These are phyloP conservation scores for Nephrocerus scutellatus DNA, from an alignment of 2,888 invertebrate genomes.

Conservation along the genomic window DNA sequence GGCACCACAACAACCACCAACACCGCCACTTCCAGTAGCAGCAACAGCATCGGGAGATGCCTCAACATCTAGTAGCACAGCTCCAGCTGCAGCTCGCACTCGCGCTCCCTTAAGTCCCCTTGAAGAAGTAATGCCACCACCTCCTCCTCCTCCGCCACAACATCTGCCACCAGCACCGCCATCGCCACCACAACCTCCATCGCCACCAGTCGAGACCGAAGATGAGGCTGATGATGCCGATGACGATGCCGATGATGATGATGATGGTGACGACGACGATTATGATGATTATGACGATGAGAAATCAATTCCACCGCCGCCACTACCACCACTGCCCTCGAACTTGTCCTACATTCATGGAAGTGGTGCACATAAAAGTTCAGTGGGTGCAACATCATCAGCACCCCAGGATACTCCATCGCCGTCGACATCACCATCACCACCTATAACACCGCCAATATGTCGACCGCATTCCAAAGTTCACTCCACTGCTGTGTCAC, in stretches of 20 bases:
- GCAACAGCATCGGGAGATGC: constrained; percentile 19
- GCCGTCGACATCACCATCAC: constrained; percentile 43
- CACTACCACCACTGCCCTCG: constrained; percentile 40
- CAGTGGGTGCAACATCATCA: too few relatives aligned
- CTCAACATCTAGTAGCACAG: constrained; percentile 18
- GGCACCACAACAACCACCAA: constrained; percentile 27
- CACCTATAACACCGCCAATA: constrained; percentile 42
- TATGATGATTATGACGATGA: constrained; percentile 34
- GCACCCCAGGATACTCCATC: constrained; percentile 19
- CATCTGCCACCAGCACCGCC: constrained; percentile 14
- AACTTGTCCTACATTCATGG: constrained; percentile 41
- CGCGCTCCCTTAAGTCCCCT: constrained; percentile 21
- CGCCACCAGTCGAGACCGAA: constrained; percentile 27
- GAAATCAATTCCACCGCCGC: constrained; percentile 37
- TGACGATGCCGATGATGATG: constrained; percentile 21
- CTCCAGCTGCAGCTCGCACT: constrained; percentile 28
- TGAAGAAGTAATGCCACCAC: constrained; percentile 36
- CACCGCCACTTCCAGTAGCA: constrained; percentile 23
- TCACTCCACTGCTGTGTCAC: constrained; percentile 30
- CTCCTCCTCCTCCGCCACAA: constrained; percentile 17
- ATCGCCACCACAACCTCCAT: constrained; percentile 19
- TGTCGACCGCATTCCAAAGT: constrained; percentile 30
- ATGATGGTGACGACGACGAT: constrained; percentile 19
- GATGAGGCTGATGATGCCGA: constrained; percentile 25
- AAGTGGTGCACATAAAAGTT: constrained; percentile 18